phyloP scores from a whole-genome alignment of 2,797 vertebrate genomes.

The Syngnathus acus region DNA sequence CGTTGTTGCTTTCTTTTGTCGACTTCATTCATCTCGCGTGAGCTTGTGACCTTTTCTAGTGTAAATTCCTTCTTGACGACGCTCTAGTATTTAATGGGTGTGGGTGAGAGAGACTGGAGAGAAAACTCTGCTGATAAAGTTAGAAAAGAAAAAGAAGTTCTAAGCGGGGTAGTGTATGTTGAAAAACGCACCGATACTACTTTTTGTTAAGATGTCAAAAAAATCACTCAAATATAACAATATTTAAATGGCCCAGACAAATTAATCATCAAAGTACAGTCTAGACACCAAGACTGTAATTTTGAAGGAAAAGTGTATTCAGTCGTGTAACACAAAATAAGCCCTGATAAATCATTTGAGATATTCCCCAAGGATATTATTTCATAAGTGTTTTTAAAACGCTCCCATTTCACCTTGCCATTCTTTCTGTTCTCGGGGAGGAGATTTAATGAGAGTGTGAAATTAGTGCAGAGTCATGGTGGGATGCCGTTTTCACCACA shows the following conservation, averaged over 20 bases:
- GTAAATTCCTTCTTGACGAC: conserved; percentile 44
- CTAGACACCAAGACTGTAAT: too few relatives aligned
- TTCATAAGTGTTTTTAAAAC: too few relatives aligned
- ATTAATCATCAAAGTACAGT: too few relatives aligned
- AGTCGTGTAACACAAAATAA: too few relatives aligned
- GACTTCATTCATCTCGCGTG: conserved; percentile 35
- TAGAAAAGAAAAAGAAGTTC: not conserved
- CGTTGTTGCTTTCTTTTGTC: conserved; percentile 34
- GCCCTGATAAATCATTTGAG: too few relatives aligned
- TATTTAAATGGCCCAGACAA: too few relatives aligned
- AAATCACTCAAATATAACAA: too few relatives aligned
- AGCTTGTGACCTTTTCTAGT: conserved; percentile 53
- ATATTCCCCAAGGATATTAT: too few relatives aligned
- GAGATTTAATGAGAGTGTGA: conserved; percentile 41
- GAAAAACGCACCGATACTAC: too few relatives aligned
- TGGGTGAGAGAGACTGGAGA: conserved; percentile 20
- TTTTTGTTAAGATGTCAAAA: too few relatives aligned
- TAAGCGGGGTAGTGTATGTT: too few relatives aligned
- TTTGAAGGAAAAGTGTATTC: too few relatives aligned
- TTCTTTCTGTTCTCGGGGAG: conserved; percentile 24
- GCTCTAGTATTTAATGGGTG: conserved; percentile 43
- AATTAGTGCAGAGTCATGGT: conserved; percentile 48
- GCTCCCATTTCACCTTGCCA: conserved; percentile 24
- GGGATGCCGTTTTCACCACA: conserved; percentile 39
- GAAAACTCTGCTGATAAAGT: conserved; percentile 38